Evolutionary conservation across 92 coral and sea anemone genomes (phyloP), one percentile per base, ranked within the genome.

Genomic region (Zoanthus solanderi): DNA sequence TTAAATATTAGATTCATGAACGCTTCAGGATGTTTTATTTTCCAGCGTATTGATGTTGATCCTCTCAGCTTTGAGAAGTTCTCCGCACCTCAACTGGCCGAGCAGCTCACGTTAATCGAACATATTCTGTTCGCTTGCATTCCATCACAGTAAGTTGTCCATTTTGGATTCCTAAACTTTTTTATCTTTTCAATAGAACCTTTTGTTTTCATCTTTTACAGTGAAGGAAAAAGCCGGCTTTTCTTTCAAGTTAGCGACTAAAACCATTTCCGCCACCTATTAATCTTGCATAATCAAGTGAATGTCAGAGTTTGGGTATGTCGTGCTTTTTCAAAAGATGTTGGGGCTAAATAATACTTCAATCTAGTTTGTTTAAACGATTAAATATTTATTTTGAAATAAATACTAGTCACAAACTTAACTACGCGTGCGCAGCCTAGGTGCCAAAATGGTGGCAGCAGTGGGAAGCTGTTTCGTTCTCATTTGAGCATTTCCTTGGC

Each of bases 41-140:
- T 83, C 37, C 44, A 88, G 89, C 87, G 90, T 18, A 84, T 63
- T 7, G 71, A 90, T 6, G 90, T 89, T 6, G 97, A 95, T 28
- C 92, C 94, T 46, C 88, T 90, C 56, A 96, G 94, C 67, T 96
- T 96, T 76, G 99, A 96, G 37, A 96, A 95, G 76, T 87, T 96
- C 75, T 92, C 99, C 47, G 95, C 98, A 7, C 89, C 96, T 52
- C 98, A 95, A 69, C 89, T 96, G 23, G 98, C 98, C 0, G 99
- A 96, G 76, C 99, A 96, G 82, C 90, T 96, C 45, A 96, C 99
- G 29, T 86, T 95, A 66, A 87, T 94, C 58, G 99, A 92, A 60
- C 99, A 96, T 76, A 84, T 93, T 34, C 82, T 95, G 34, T 96
- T 96, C 83, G 94, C 98, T 60, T 87, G 90, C 54, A 92, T 96